Base-by-base conservation (phyloP, 2,797 vertebrate species). In the Acrocephalus scirpaceus region DNA sequence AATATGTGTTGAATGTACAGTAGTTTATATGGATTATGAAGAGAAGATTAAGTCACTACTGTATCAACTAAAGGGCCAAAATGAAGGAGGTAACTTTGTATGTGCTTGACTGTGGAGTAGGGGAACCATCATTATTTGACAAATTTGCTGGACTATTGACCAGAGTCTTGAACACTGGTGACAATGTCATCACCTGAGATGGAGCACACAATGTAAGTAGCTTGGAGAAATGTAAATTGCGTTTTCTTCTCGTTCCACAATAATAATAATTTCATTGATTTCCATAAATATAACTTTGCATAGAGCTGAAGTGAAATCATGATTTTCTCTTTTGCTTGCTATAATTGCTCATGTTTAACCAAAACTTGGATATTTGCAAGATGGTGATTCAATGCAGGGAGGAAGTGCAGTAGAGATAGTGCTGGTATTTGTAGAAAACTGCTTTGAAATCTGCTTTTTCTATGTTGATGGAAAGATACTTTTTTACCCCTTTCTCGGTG, bases 311-410 rank as follows among this genome's bases (percentile, higher is more conserved):
- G 40, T 18, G 71, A 86, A 94, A 71, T 87, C 42, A 21, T 56
- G 30, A 87, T 93, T 93, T 96, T 53, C 71, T 87, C 77, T 89
- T 88, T 75, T 79, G 45, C 87, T 93, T 86, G 51, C 21, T 76
- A 32, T 92, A 79, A 92, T 95, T 94, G 74, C 86, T 94, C 53
- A 36, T 87, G 84, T 92, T 94, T 92, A 95, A 90, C 61, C 44
- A 92, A 90, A 95, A 85, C 34, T 34, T 79, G 69, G 65, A 19
- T 94, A n/a, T 70, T 90, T 93, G 32, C 10, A 90, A 86, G 80
- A 58, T 85, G 72, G 62, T 88, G 65, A 93, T 90, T 96, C 81
- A 89, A 21, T 87, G 47, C 58, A 34, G 77, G 32, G 67, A 93
- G 84, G 92, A 90, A 90, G 17, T 54, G 32, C 86, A 42, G 30